phyloP scores from a whole-genome alignment of 2,113 vertebrate species.

The Candoia aspera region DNA sequence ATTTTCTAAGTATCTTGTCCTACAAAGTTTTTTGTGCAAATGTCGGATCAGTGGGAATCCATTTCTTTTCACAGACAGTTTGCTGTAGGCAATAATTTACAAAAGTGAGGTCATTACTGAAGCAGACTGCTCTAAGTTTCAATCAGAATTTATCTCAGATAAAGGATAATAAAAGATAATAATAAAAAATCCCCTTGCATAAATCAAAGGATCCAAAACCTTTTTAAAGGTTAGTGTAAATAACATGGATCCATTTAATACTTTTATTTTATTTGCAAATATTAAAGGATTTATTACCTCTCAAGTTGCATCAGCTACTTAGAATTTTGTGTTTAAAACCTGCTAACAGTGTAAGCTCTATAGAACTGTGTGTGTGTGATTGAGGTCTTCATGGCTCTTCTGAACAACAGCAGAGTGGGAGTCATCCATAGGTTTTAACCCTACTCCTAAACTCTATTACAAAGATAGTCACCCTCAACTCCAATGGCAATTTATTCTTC shows the following conservation, averaged over 20 bases:
- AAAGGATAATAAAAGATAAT: conserved; percentile 19
- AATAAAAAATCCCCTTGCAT: conserved; percentile 26
- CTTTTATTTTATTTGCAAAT: conserved; percentile 46
- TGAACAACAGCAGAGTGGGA: not conserved
- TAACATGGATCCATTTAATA: conserved; percentile 26
- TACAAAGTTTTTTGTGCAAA: conserved; percentile 25
- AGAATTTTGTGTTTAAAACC: conserved; percentile 29
- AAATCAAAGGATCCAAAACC: conserved; percentile 32
- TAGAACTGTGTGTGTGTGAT: not conserved
- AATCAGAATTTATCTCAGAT: conserved; percentile 41
- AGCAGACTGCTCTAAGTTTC: conserved; percentile 50
- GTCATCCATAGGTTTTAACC: not conserved
- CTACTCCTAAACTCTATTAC: not conserved
- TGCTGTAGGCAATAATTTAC: conserved; percentile 40
- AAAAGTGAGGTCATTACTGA: not conserved
- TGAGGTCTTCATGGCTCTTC: not conserved
- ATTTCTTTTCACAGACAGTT: conserved; percentile 13
- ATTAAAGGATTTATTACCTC: conserved; percentile 39
- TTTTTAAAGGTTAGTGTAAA: conserved; percentile 54
- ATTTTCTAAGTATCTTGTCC: not conserved
- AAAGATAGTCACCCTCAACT: too few relatives aligned
- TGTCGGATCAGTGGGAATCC: not conserved
- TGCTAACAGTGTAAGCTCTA: fast-evolving
- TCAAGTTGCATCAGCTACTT: conserved; percentile 20
- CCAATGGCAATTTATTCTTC: not conserved